These are phyloP conservation scores for Graptemys geographica DNA, from an alignment of 2,797 vertebrate species.

Conservation along the genomic window DNA sequence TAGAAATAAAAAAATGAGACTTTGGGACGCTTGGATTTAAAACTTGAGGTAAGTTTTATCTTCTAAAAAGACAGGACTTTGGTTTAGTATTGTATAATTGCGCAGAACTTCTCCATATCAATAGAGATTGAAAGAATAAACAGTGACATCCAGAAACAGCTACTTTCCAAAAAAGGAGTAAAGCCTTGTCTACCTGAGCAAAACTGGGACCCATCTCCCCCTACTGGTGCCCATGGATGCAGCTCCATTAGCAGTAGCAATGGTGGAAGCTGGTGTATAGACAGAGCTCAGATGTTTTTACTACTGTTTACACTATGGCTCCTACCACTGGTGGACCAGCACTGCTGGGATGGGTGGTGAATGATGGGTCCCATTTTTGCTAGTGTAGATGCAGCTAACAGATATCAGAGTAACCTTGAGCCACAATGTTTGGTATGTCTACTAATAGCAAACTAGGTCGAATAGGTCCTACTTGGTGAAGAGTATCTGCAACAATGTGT, in stretches of 20 bases:
- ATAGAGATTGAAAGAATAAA: not conserved
- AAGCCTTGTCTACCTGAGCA: not conserved
- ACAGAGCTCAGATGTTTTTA: not conserved
- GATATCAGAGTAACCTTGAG: not conserved
- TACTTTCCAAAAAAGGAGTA: slow-evolving; percentile 29
- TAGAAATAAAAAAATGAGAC: slow-evolving; percentile 59
- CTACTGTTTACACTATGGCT: accelerated
- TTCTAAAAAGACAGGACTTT: slow-evolving; percentile 23
- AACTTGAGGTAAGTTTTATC: slow-evolving; percentile 25
- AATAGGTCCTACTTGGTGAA: not conserved
- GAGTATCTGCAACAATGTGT: not conserved
- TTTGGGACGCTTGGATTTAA: slow-evolving; percentile 44
- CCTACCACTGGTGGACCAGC: not conserved
- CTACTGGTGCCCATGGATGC: not conserved
- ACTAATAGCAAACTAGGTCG: not conserved
- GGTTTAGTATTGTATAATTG: slow-evolving; percentile 15
- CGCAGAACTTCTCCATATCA: slow-evolving; percentile 36
- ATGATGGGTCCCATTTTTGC: not conserved
- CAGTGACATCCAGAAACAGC: slow-evolving; percentile 7
- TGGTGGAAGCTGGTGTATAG: not conserved
- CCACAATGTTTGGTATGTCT: not conserved
- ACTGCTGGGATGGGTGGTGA: not conserved
- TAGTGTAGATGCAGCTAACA: not conserved
- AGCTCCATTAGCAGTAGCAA: not conserved
- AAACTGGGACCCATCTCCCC: not conserved